Conservation (phyloP, 2,797 vertebrate genomes). For the Linurgus olivaceus region DNA sequence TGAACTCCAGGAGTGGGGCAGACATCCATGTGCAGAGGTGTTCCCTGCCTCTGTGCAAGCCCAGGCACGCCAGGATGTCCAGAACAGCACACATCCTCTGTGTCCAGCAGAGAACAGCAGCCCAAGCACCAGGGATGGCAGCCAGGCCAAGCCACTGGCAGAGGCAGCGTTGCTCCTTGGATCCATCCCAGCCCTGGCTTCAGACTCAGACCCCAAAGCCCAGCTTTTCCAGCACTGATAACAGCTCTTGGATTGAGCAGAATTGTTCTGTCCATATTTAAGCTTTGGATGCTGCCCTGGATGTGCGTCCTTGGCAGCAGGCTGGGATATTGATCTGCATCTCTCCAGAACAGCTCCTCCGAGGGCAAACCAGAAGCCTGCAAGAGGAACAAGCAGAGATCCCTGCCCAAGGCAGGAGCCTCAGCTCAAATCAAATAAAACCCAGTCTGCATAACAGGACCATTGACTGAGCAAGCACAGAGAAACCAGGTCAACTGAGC, state of each 20-base stretch:
- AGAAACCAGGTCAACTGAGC: constrained; percentile 29
- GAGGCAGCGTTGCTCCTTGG: not conserved
- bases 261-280: not conserved
- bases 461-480: not conserved
- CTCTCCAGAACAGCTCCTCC: not conserved
- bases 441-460: not conserved
- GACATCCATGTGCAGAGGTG: accelerated
- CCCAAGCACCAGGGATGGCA: not conserved
- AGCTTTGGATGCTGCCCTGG: not conserved
- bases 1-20: not conserved
- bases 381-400: not conserved
- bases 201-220: not conserved
- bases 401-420: not conserved
- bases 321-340: not conserved
- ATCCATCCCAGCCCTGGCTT: not conserved
- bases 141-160: not conserved
- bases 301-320: accelerated
- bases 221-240: not conserved
- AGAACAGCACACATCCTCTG: not conserved
- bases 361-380: not conserved
- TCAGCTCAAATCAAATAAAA: not conserved
- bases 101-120: not conserved
- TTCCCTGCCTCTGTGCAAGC: not conserved
- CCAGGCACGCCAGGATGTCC: not conserved
- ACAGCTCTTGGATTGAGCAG: not conserved